Evolutionary conservation across 2,888 invertebrate species (phyloP).

Genomic region (Melanotus villosus): DNA sequence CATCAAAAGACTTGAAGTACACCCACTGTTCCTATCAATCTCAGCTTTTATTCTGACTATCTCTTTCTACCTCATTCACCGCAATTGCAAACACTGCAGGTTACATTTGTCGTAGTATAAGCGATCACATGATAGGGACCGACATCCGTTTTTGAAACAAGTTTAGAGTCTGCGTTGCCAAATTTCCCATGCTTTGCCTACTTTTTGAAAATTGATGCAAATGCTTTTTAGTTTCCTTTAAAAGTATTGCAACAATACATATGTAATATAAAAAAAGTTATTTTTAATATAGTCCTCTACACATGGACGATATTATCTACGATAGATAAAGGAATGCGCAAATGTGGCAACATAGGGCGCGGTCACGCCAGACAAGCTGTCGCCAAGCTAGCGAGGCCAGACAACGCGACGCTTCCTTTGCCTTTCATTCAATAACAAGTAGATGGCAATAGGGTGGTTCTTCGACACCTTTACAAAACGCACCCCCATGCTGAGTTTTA

Average conservation of each 20-base stretch:
- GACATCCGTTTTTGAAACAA: conserved; percentile 83
- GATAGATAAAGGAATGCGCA: conserved; percentile 66
- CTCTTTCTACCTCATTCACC: conserved; percentile 11
- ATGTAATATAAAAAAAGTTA: neutral
- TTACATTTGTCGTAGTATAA: conserved; percentile 68
- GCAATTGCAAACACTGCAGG: conserved; percentile 56
- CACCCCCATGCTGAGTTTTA: no score
- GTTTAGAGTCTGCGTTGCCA: conserved; percentile 77
- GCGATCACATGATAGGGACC: conserved; percentile 67
- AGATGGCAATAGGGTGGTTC: conserved; percentile 43
- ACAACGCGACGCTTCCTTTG: conserved; percentile 79
- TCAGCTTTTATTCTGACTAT: neutral
- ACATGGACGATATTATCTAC: neutral
- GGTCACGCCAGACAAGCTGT: conserved; percentile 95
- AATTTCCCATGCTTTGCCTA: conserved; percentile 48
- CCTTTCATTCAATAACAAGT: conserved; percentile 54
- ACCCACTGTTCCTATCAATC: conserved; percentile 34
- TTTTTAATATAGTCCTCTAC: neutral
- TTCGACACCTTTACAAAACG: neutral
- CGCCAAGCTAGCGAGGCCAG: conserved; percentile 88
- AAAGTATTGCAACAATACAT: neutral
- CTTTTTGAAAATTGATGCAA: conserved; percentile 9
- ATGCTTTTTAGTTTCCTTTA: neutral
- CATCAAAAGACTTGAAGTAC: conserved; percentile 76
- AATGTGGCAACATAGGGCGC: conserved; percentile 77